Evolutionary conservation across 2,113 vertebrate species (phyloP).

Genomic region (Illadopsis cleaveri): DNA sequence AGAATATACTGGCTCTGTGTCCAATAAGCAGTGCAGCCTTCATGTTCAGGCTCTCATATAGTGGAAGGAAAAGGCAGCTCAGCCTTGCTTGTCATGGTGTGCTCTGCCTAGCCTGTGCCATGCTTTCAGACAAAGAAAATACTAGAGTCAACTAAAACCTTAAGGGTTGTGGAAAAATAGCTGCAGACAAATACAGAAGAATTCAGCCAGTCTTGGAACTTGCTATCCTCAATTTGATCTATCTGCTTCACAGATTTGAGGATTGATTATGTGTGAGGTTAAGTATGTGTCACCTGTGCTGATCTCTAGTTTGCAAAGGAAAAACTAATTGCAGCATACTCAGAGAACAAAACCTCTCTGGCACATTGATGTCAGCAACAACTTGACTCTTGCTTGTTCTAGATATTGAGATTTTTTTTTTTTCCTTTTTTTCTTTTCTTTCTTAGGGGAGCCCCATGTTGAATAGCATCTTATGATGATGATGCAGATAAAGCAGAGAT

Average conservation of each 20-base stretch:
- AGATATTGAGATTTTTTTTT: not conserved
- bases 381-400: not conserved
- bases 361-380: not conserved
- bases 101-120: not conserved
- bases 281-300: not conserved
- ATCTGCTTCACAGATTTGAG: not conserved
- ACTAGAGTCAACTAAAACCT: not conserved
- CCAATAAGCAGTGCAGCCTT: not conserved
- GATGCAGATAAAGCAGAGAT: not conserved
- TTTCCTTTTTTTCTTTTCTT: not conserved
- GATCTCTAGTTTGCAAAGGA: not conserved
- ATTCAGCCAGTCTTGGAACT: not conserved
- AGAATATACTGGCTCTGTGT: not conserved
- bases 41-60: fast-evolving
- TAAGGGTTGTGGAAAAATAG: not conserved
- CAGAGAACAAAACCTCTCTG: not conserved
- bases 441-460: not conserved
- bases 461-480: not conserved
- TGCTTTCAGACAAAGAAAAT: not conserved
- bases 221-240: not conserved
- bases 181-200: not conserved
- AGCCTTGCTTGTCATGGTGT: not conserved
- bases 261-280: not conserved
- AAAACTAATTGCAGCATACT: not conserved
- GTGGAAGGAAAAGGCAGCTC: not conserved